phyloP scores from a whole-genome alignment of 2,113 vertebrate genomes.

The Mastomys coucha region DNA sequence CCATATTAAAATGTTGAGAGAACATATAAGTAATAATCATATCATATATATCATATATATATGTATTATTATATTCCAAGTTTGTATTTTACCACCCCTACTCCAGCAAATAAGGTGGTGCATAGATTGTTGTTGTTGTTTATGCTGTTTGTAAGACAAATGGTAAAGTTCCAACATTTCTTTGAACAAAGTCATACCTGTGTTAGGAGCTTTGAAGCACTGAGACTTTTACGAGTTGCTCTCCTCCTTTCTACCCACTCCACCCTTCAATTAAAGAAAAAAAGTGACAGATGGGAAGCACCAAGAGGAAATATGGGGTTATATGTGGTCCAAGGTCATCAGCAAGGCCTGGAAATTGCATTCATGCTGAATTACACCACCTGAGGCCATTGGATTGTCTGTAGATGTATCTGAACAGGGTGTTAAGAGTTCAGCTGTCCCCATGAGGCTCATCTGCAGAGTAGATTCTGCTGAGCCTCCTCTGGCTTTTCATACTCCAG shows the following conservation, averaged over 20 bases:
- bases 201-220: not conserved
- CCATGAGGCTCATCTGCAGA: constrained; percentile 65
- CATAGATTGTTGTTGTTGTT: not conserved
- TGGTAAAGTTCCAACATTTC: not conserved
- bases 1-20: not conserved
- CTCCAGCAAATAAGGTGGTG: not conserved
- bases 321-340: constrained; percentile 43
- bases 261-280: not conserved
- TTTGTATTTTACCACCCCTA: constrained; percentile 15
- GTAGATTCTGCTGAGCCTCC: constrained; percentile 62
- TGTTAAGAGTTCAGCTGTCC: constrained; percentile 65
- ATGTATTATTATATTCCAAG: not conserved
- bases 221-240: not conserved
- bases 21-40: not conserved
- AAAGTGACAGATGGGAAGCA: constrained; percentile 10
- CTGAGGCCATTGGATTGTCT: constrained; percentile 46
- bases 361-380: constrained; percentile 65
- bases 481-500: constrained; percentile 42
- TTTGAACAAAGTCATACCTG: not conserved
- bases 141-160: not conserved
- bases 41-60: no score
- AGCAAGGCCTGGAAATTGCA: constrained; percentile 57
- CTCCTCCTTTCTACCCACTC: not conserved
- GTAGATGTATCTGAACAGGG: not conserved
- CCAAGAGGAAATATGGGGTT: constrained; percentile 36